Conservation (phyloP, 2,113 vertebrate species). For the Cyprinodon brontotheroides region DNA sequence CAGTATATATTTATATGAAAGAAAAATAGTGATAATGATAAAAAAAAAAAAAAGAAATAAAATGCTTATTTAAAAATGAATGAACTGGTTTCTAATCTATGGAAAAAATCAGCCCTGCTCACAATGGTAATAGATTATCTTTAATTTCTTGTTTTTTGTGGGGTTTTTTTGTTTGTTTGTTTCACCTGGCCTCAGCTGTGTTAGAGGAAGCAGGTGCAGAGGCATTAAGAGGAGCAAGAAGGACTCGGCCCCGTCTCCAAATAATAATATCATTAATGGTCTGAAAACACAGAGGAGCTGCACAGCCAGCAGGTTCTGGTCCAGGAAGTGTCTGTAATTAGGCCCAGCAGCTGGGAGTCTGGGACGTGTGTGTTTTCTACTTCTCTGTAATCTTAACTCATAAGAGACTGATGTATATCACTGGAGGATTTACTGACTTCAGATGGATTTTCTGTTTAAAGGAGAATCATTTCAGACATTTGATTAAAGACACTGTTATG, state of each 20-base stretch:
- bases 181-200: conserved; percentile 28
- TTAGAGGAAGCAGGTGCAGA: conserved; percentile 39
- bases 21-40: too few relatives aligned
- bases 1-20: too few relatives aligned
- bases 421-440: conserved; percentile 13
- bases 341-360: conserved; percentile 51
- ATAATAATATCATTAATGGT: conserved; percentile 56
- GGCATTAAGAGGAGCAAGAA: conserved; percentile 16
- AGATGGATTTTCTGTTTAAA: conserved; percentile 15
- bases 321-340: conserved; percentile 39
- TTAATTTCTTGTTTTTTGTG: neutral
- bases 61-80: neutral
- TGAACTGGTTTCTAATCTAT: neutral
- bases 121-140: conserved; percentile 3
- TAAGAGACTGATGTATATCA: conserved; percentile 23
- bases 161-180: neutral
- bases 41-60: too few relatives aligned
- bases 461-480: neutral
- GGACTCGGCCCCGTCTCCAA: conserved; percentile 18
- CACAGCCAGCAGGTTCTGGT: conserved; percentile 9
- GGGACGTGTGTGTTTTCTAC: neutral
- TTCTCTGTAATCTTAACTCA: conserved; percentile 26
- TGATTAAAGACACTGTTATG: neutral
- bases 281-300: conserved; percentile 35
- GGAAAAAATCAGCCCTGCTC: neutral